phyloP scores from a whole-genome alignment of 2,797 vertebrate genomes.

The Rhynchotus rufescens region DNA sequence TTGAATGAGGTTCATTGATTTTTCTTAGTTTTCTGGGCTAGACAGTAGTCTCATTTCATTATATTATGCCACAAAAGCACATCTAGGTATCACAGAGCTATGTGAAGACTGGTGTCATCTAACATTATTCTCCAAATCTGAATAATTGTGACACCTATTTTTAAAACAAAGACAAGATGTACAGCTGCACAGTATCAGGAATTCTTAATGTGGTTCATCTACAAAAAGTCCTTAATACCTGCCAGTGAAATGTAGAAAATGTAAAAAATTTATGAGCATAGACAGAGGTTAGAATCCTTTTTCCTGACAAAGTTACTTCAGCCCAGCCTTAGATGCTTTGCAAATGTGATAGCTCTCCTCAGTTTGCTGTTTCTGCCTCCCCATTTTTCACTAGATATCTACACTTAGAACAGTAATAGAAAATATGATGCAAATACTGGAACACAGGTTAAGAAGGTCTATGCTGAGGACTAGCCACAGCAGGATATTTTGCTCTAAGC shows the following conservation, averaged over 20 bases:
- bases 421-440: not conserved
- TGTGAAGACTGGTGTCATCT: not conserved
- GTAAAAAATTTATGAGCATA: not conserved
- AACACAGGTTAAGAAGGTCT: not conserved
- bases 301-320: not conserved
- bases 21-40: not conserved
- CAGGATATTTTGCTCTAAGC: not conserved
- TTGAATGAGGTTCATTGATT: conserved; percentile 3
- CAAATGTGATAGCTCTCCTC: not conserved
- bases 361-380: not conserved
- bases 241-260: not conserved
- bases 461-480: not conserved
- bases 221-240: not conserved
- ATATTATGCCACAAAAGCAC: not conserved
- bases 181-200: not conserved
- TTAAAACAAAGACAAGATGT: not conserved
- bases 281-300: not conserved
- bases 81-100: not conserved
- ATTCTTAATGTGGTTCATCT: not conserved
- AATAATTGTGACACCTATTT: not conserved
- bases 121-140: not conserved
- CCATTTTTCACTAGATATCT: not conserved
- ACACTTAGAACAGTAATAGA: not conserved
- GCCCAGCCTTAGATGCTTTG: not conserved
- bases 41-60: not conserved